Evolutionary conservation across 2,888 invertebrate species (phyloP), one percentile per base, ranked within the genome.

Genomic region (Allacma fusca): DNA sequence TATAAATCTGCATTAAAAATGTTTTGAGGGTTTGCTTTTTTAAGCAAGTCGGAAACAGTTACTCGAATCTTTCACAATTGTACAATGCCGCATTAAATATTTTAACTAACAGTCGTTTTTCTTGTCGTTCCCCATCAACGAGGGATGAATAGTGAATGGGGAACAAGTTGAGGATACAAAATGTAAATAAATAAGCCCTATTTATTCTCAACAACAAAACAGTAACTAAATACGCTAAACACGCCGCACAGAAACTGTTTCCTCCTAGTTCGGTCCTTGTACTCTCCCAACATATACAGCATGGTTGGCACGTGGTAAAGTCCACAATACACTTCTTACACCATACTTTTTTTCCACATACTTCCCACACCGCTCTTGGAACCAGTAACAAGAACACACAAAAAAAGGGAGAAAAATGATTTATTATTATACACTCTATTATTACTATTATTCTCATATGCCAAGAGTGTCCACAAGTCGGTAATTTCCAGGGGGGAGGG

Each of bases 1-100:
- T 5, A 71, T 71, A 71, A 71, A 71, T 71, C 71, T 71, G 29
- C 71, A 71, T 71, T 71, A 71, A 71, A 57, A 26, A 50, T 71
- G 26, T 69, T n/a, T 43, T 23, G 44, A 71, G 50, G 26, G 28
- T 23, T 62, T 23, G 23, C 16, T 62, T 62, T 62, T 50, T 50
- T 50, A 50, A 9, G 34, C 50, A 50, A 50, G 50, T 50, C 50
- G 50, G 50, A 50, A 50, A 50, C 50, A 50, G 50, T 50, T 50
- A 50, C 50, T 50, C 16, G n/a, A 1, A 9, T 50, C 50, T 4
- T 16, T 50, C 50, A 50, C 50, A 29, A 68, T 21, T 43, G 23
- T 70, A 70, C 70, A 70, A 70, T 70, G 70, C 50, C 16, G 50
- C 70, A 70, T 70, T 70, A 70, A 70, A 23, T 40, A 70, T 50